Evolutionary conservation across 2,797 vertebrate species (phyloP).

Genomic region (Trematomus bernacchii): DNA sequence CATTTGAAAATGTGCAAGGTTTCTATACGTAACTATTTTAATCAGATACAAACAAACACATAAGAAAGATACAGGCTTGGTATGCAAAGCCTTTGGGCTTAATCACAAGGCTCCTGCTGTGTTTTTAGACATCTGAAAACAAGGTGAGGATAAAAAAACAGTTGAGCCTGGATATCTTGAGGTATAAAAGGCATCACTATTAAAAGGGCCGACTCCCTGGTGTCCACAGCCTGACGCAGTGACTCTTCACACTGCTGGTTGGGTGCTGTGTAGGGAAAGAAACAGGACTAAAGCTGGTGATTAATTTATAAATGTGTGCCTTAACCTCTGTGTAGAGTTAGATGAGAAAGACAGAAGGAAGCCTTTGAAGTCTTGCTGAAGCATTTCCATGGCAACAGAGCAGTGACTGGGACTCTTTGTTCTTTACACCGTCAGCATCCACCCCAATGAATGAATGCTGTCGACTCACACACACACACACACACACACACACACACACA

Average conservation of each 20-base stretch:
- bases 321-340: slow-evolving; percentile 32
- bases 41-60: too few relatives aligned
- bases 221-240: not conserved
- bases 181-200: slow-evolving; percentile 3
- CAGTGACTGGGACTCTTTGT: slow-evolving; percentile 55
- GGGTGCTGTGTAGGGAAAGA: not conserved
- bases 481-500: not conserved
- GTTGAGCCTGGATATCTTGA: not conserved
- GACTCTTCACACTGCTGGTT: not conserved
- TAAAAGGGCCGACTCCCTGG: not conserved
- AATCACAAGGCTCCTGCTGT: not conserved
- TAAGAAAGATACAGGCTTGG: too few relatives aligned
- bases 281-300: slow-evolving; percentile 1
- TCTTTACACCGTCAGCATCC: slow-evolving; percentile 30
- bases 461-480: not conserved
- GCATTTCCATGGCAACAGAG: slow-evolving; percentile 62
- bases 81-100: not conserved
- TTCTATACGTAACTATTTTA: too few relatives aligned
- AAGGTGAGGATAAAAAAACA: not conserved
- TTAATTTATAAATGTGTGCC: slow-evolving; percentile 29
- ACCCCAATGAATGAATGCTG: slow-evolving; percentile 30
- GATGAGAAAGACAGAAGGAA: slow-evolving; percentile 30
- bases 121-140: not conserved
- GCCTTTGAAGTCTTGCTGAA: slow-evolving; percentile 55
- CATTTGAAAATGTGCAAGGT: too few relatives aligned